Percentiles rank a stretch among this genome's conserved stretches.
These are phyloP conservation scores for Megamerina dolium DNA, from an alignment of 2,888 invertebrate genomes.

Conservation along the genomic window DNA sequence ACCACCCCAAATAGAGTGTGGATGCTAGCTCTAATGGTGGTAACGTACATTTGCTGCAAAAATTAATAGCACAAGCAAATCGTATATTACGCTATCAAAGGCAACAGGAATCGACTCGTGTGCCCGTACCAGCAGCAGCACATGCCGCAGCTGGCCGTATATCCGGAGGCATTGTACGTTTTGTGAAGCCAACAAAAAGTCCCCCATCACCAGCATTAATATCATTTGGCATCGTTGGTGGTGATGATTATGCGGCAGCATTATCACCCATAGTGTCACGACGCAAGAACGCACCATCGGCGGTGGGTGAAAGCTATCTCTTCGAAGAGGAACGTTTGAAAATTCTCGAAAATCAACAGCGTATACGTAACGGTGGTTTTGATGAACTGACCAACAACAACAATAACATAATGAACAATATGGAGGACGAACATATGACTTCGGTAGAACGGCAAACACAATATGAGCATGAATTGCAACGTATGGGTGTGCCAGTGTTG, in stretches of 20 bases:
- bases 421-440: slow-evolving; percentile 42
- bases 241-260: slow-evolving; percentile 19
- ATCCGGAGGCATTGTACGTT: slow-evolving; percentile 33
- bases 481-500: slow-evolving; percentile 47
- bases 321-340: slow-evolving; percentile 48
- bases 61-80: slow-evolving; percentile 47
- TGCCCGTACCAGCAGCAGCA: slow-evolving; percentile 9
- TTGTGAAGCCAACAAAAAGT: slow-evolving; percentile 35
- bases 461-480: slow-evolving; percentile 47
- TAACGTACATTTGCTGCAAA: slow-evolving; percentile 45
- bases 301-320: slow-evolving; percentile 41
- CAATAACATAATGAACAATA: slow-evolving; percentile 28
- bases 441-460: slow-evolving; percentile 46
- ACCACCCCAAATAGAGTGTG: too few species aligned
- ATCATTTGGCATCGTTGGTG: slow-evolving; percentile 7
- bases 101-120: slow-evolving; percentile 14
- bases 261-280: slow-evolving; percentile 26
- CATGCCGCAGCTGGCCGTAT: slow-evolving; percentile 10
- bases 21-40: too few species aligned
- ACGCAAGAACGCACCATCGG: slow-evolving; percentile 36
- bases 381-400: slow-evolving; percentile 35
- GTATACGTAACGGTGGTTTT: slow-evolving; percentile 46
- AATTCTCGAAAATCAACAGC: slow-evolving; percentile 48
- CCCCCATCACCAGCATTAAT: slow-evolving; percentile 15
- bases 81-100: slow-evolving; percentile 40